A percentile compares a stretch with the other conserved stretches of the same genome.
phyloP scores from a whole-genome alignment of 2,113 vertebrate species.

The Struthio camelus region DNA sequence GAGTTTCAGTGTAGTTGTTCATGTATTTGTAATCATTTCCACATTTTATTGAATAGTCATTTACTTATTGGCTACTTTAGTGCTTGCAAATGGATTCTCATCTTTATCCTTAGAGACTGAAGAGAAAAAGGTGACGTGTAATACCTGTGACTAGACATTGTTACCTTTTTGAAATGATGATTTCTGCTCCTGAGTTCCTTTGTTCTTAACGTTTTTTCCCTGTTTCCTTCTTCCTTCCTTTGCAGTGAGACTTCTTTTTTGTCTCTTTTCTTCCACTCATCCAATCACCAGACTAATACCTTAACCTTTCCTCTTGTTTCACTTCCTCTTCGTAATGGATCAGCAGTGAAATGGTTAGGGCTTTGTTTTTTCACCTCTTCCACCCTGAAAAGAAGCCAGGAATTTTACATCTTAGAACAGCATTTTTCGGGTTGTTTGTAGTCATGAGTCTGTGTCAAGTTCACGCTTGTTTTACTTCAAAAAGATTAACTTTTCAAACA shows the following conservation, averaged over 20 bases:
- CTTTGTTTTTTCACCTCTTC: background rate
- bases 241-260: background rate
- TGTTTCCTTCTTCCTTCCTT: background rate
- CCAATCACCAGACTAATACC: fast-evolving
- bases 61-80: background rate
- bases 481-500: background rate
- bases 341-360: background rate
- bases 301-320: background rate
- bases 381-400: background rate
- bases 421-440: background rate
- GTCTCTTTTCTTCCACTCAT: background rate
- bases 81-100: background rate
- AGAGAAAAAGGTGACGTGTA: background rate
- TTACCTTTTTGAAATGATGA: background rate
- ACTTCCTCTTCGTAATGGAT: background rate
- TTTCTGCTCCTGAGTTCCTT: background rate
- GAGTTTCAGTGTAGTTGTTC: background rate
- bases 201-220: background rate
- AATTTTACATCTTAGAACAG: background rate
- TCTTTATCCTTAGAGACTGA: background rate
- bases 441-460: background rate
- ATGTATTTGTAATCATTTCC: background rate
- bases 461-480: background rate
- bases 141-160: background rate
- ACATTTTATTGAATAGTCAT: background rate